Evolutionary conservation across 1,140 invertebrate species (phyloP), one percentile per base, ranked within the genome.

Genomic region (Rhagoletis pomonella): DNA sequence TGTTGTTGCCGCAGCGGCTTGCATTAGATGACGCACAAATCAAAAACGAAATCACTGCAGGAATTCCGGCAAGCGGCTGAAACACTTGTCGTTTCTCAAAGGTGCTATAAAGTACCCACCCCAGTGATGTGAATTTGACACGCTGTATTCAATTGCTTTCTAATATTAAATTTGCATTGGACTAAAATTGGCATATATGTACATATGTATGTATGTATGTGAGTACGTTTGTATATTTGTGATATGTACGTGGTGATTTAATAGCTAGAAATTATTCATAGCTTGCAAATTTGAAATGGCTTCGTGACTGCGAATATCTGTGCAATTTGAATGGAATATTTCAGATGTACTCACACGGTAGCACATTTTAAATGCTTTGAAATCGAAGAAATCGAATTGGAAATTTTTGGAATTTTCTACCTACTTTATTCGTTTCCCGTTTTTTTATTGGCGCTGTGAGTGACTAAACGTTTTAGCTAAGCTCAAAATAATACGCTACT

Each of bases 1-100:
- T 58, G n/a, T 81, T 81, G 47, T 7, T 55, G 5, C 50, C 19
- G 9, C 9, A n/a, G 4, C 64, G 64, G 19, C 64, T 29, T 29
- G 6, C 64, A 62, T 14, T 19, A 29, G 29, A 67, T 29, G 29
- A 39, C 29, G 64, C 64, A 29, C 19, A 39, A 29, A 29, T 29
- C n/a, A 10, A 50, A 81, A 55, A 55, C 73, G 29, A 50, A 81
- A 55, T 81, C 73, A 81, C 73, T 81, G 50, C 47, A 5, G 47
- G 73, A 81, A 50, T 81, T 44, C 47, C 47, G 73, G 47, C 12
- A 55, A 50, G 50, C 19, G 73, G 17, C n/a, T 19, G 9, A 81
- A 81, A 81, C 73, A 81, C 73, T 81, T 81, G 73, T 29, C 44
- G 19, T n/a, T 81, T 81, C 73, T 81, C 73, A 81, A 6, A 58